Evolutionary conservation across 2,888 invertebrate species (phyloP).

Genomic region (Idaea aversata): DNA sequence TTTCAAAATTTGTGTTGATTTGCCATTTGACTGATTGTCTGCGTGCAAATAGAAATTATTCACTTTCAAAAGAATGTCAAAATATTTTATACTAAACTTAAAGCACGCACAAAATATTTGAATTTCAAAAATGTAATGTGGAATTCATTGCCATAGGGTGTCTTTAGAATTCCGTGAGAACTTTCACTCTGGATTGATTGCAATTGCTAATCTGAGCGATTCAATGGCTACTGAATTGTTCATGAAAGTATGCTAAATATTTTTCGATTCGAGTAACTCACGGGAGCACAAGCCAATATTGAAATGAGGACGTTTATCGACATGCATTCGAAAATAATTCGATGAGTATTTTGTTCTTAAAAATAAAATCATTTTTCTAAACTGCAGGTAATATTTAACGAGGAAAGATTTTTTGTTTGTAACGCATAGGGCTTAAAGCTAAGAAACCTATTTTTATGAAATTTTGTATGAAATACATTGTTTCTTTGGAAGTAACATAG

Average conservation of each 20-base stretch:
- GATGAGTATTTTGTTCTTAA: no score
- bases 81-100: neutral
- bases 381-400: no score
- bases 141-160: slow-evolving; percentile 12
- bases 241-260: slow-evolving; percentile 8
- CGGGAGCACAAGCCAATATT: neutral
- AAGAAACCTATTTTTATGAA: no score
- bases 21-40: neutral
- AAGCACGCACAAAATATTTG: neutral
- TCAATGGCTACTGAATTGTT: slow-evolving; percentile 7
- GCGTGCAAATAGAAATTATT: neutral
- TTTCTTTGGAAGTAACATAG: no score
- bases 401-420: no score
- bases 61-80: neutral
- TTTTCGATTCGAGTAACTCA: slow-evolving; percentile 11
- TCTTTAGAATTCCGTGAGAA: slow-evolving; percentile 23
- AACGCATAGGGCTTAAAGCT: no score
- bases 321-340: no score
- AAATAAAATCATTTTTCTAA: no score
- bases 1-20: no score
- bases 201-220: neutral
- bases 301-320: no score
- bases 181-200: slow-evolving; percentile 14
- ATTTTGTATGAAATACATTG: no score
- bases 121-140: neutral